Conservation (phyloP, 2,797 vertebrate genomes). For the Cuniculus paca region DNA sequence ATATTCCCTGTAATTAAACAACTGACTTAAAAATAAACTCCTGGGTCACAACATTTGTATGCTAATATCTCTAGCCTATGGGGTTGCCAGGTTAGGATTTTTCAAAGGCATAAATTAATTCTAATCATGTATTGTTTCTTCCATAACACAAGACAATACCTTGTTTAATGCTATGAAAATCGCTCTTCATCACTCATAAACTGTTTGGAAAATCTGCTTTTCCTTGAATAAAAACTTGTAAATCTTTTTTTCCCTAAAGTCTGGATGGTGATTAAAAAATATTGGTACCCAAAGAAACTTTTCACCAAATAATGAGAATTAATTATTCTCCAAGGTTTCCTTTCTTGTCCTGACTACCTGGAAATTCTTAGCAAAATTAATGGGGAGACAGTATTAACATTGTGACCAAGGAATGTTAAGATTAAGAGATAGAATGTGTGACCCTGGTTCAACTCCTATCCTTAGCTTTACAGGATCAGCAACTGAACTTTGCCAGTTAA, state of each 20-base stretch:
- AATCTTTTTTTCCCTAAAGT: background rate
- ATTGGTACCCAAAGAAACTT: background rate
- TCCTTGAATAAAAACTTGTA: background rate
- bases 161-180: background rate
- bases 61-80: too few relatives aligned
- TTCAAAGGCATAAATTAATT: background rate
- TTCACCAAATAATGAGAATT: background rate
- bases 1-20: background rate
- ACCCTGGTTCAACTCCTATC: background rate
- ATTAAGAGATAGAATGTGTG: background rate
- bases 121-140: background rate
- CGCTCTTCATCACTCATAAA: background rate
- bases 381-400: background rate
- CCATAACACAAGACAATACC: background rate
- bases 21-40: background rate
- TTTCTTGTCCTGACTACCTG: background rate
- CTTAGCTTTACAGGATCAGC: background rate
- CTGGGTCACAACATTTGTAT: background rate
- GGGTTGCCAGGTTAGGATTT: too few relatives aligned
- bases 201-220: background rate
- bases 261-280: background rate
- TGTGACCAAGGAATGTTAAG: background rate
- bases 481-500: too few relatives aligned
- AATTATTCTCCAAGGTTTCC: background rate
- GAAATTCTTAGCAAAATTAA: background rate